Evolutionary conservation across 2,113 vertebrate species (phyloP).

Genomic region (Chunga burmeisteri): DNA sequence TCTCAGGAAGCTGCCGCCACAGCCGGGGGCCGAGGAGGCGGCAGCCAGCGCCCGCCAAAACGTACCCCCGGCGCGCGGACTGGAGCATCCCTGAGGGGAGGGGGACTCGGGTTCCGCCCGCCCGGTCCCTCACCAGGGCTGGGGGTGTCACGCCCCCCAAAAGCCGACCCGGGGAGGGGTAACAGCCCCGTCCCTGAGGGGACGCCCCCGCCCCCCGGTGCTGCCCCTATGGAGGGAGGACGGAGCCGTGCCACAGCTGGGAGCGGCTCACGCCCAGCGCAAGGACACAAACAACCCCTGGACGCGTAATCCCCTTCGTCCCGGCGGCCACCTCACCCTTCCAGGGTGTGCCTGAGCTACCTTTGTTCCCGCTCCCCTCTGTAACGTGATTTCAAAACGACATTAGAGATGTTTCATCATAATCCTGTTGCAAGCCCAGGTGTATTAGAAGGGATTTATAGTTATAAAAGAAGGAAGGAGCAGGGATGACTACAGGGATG

Average conservation of each 20-base stretch:
- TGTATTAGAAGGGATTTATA: no score
- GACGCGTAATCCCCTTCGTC: rapidly evolving
- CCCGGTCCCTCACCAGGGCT: no score
- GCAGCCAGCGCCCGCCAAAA: neutral
- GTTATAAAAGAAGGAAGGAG: neutral
- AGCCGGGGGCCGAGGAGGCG: no score
- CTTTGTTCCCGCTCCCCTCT: no score
- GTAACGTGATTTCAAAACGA: no score
- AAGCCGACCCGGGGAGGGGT: neutral
- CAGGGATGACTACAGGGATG: rapidly evolving
- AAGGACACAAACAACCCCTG: rapidly evolving
- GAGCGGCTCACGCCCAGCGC: no score
- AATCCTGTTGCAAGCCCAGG: neutral
- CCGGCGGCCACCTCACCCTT: no score
- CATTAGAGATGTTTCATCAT: rapidly evolving
- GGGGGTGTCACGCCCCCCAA: no score
- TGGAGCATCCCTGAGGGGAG: neutral
- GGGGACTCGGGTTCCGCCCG: rapidly evolving
- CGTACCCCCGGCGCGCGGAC: no score
- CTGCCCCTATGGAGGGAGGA: no score
- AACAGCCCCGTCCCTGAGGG: neutral
- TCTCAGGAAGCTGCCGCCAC: neutral
- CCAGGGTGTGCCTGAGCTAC: no score
- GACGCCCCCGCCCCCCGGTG: no score
- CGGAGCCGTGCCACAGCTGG: rapidly evolving